phyloP scores from a whole-genome alignment of 2,888 invertebrate species.

The Lapara coniferarum region DNA sequence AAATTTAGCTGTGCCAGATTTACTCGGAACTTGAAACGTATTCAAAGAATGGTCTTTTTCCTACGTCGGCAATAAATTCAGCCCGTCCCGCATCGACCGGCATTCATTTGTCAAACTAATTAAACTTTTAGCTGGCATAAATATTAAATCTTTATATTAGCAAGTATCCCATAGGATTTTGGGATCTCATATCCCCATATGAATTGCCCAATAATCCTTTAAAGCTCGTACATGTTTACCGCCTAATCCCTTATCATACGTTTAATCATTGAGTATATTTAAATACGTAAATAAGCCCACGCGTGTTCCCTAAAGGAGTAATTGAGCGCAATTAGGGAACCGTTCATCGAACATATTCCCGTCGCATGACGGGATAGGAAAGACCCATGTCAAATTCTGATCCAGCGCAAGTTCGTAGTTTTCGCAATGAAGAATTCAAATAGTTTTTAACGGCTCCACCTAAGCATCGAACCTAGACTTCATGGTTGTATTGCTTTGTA shows the following conservation, averaged over 20 bases:
- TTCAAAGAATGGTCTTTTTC: slow-evolving; percentile 18
- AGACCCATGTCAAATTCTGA: too few species aligned
- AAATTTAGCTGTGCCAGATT: slow-evolving; percentile 22
- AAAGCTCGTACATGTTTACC: neutral
- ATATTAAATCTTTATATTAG: slow-evolving; percentile 17
- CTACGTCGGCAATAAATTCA: slow-evolving; percentile 17
- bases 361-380: too few species aligned
- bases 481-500: too few species aligned
- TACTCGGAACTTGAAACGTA: slow-evolving; percentile 20
- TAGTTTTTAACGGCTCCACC: too few species aligned
- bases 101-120: slow-evolving; percentile 17
- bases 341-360: too few species aligned
- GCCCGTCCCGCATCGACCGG: neutral
- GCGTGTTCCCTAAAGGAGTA: too few species aligned
- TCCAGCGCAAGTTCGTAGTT: too few species aligned
- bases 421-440: too few species aligned
- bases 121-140: slow-evolving; percentile 5
- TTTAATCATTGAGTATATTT: neutral
- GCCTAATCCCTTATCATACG: slow-evolving; percentile 11
- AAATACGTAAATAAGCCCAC: too few species aligned
- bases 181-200: neutral
- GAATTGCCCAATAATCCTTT: slow-evolving; percentile 18
- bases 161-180: slow-evolving; percentile 15
- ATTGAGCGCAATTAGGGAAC: too few species aligned
- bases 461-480: too few species aligned